Evolutionary conservation across 2,113 vertebrate genomes (phyloP), one percentile per base, ranked within the genome.

Genomic region (Pelobates fuscus): DNA sequence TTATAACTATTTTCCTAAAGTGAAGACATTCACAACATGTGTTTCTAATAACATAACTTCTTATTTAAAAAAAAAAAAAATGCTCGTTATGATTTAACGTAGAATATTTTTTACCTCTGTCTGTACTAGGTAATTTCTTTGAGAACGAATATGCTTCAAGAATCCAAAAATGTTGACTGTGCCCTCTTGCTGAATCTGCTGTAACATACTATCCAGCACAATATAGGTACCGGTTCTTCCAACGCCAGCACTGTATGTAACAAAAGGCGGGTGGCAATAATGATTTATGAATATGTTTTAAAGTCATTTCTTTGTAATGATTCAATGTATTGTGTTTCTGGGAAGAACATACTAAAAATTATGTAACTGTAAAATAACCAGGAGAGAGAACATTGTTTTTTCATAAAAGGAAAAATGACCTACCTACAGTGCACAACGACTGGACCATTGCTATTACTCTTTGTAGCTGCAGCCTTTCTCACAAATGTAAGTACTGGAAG

Each of bases 161-260:
- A 98, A 99, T 68, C 93, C 95, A 65, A 92, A 90, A 78, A 98
- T 63, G 78, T 97, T 96, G 83, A 98, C 90, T 0, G 80, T 89
- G 29, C 93, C 90, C 80, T 97, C 92, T 0, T 93, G 89, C 57
- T 89, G 89, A 60, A 98, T 96, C 86, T 98, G 97, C 70, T 92
- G 94, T 82, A 99, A 72, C 97, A 99, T 98, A 79, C 95, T 98
- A 88, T 98, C 97, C 80, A 99, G 83, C 44, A 98, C 95, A 77
- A 99, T 95, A 78, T 97, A 99, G 0, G 95, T 96, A 25, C 96
- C 96, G 2, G 94, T 98, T 78, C 94, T 90, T 67, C 95, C 97
- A 63, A 98, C 96, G 0, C 97, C 97, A 62, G 97, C 96, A 43
- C 97, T 99, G 83, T 24, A 80, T 81, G 70, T 64, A 59, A 84